These are phyloP conservation scores for Polia nebulosa DNA, from an alignment of 2,888 invertebrate species.

Conservation along the genomic window DNA sequence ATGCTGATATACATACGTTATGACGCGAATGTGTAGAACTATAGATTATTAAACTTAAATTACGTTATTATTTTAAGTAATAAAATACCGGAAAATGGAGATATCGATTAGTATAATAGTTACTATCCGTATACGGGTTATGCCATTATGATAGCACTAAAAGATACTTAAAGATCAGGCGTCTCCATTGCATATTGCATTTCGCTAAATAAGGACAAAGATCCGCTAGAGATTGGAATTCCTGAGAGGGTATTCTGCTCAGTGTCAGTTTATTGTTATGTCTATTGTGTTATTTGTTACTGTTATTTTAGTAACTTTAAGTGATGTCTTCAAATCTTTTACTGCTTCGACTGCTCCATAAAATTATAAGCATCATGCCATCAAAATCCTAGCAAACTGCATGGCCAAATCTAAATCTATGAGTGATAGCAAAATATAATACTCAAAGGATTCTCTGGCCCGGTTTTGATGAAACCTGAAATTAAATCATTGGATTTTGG, in stretches of 20 bases:
- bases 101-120: neutral
- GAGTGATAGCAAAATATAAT: too few species aligned
- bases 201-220: slow-evolving; percentile 5
- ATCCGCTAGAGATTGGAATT: slow-evolving; percentile 21
- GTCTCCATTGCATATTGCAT: neutral
- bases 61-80: too few species aligned
- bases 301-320: neutral
- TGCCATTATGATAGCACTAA: neutral
- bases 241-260: neutral
- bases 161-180: neutral
- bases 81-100: too few species aligned
- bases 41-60: too few species aligned
- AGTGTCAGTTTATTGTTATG: neutral
- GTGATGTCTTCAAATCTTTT: neutral
- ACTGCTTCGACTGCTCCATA: neutral
- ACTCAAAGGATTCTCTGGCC: too few species aligned
- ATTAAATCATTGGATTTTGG: too few species aligned
- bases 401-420: too few species aligned
- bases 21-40: neutral
- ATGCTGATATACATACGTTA: neutral
- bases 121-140: neutral
- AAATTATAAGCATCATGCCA: too few species aligned
- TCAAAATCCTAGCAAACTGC: too few species aligned
- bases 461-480: too few species aligned
- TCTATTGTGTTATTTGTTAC: neutral